Evolutionary conservation across 1,140 invertebrate species (phyloP).

Genomic region (Paracyclopina nana): DNA sequence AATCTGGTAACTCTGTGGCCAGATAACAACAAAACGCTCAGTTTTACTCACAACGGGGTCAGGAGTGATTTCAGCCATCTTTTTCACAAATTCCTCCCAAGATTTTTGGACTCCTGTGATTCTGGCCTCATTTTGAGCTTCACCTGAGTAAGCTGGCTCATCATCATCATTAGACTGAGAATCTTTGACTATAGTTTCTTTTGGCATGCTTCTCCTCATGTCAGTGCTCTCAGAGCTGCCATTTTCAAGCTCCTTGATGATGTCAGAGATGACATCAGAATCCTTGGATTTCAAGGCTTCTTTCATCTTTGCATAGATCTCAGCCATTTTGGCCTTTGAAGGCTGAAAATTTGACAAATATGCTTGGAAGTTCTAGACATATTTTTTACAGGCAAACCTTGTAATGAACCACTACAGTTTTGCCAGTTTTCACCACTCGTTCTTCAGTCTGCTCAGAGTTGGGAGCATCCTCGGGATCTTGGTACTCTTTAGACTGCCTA

Average conservation of each 20-base stretch:
- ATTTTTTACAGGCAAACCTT: not conserved
- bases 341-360: too few relatives aligned
- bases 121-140: not conserved
- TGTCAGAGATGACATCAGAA: too few relatives aligned
- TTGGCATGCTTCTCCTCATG: too few relatives aligned
- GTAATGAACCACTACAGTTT: not conserved
- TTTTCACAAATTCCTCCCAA: not conserved
- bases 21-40: not conserved
- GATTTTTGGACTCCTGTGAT: not conserved
- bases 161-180: too few relatives aligned
- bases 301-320: not conserved
- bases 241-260: too few relatives aligned
- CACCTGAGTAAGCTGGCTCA: not conserved
- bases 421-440: not conserved
- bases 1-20: too few relatives aligned
- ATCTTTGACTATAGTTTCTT: too few relatives aligned
- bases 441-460: not conserved
- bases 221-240: too few relatives aligned
- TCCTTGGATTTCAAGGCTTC: not conserved
- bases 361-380: too few relatives aligned
- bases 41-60: conserved; percentile 1
- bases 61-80: not conserved
- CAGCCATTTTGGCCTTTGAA: not conserved
- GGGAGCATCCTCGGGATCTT: not conserved
- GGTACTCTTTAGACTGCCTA: not conserved